These are phyloP conservation scores for Eurystomus gularis DNA, from an alignment of 2,113 vertebrate genomes.

Conservation along the genomic window DNA sequence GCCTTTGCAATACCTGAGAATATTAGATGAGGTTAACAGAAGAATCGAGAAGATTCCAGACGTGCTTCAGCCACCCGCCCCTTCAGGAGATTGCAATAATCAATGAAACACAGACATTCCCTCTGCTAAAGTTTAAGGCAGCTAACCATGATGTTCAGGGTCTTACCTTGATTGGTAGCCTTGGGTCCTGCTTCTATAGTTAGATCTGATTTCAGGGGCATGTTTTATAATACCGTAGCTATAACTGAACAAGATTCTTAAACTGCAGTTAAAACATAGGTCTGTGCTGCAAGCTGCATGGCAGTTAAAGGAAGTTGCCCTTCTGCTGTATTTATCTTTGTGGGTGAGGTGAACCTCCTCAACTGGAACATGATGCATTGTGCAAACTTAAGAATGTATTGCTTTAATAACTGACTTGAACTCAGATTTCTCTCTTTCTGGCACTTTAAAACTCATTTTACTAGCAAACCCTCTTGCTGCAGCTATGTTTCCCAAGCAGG, in stretches of 20 bases:
- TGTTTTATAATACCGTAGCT: not conserved
- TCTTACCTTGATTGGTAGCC: conserved; percentile 25
- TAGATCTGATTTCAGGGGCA: conserved; percentile 8
- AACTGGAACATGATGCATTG: not conserved
- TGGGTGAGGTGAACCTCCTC: not conserved
- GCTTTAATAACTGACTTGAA: not conserved
- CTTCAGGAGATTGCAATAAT: not conserved
- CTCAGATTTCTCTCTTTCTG: not conserved
- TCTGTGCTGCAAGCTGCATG: not conserved
- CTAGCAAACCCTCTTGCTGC: not conserved
- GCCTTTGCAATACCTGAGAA: not conserved
- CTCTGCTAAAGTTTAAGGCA: not conserved
- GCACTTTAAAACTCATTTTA: not conserved
- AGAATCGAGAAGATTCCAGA: not conserved
- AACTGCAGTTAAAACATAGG: not conserved
- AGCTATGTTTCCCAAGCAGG: not conserved
- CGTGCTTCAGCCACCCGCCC: not conserved
- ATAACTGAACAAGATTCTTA: not conserved
- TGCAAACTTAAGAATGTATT: not conserved
- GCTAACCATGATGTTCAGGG: not conserved
- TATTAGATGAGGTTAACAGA: not conserved
- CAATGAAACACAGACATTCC: not conserved
- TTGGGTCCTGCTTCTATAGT: not conserved
- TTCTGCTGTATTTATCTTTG: not conserved
- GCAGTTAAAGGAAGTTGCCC: conserved; percentile 44